These are phyloP conservation scores for Tetraodon nigroviridis DNA, from an alignment of 2,113 vertebrate species.

Conservation along the genomic window DNA sequence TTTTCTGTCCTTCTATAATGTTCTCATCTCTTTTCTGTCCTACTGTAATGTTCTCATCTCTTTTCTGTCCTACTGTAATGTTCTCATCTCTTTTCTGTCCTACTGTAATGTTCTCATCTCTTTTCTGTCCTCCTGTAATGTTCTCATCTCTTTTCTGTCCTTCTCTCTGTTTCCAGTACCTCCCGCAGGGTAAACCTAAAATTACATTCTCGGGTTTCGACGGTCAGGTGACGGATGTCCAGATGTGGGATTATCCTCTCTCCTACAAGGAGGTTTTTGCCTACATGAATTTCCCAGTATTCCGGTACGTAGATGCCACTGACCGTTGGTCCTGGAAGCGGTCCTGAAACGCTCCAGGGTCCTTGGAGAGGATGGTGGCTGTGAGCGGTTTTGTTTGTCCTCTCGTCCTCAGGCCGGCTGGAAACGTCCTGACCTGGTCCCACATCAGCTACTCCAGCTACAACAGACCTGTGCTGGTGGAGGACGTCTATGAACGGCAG, in stretches of 20 bases:
- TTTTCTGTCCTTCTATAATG: too few species aligned
- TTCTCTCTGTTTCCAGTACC: conserved; percentile 32
- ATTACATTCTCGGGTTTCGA: conserved; percentile 37
- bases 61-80: too few species aligned
- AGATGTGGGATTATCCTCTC: conserved; percentile 62
- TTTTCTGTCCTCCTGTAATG: too few species aligned
- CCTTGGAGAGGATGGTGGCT: too few species aligned
- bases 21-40: too few species aligned
- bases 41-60: too few species aligned
- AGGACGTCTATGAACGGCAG: conserved; percentile 14
- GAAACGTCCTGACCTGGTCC: conserved; percentile 39
- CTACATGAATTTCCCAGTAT: conserved; percentile 33
- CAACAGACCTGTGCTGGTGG: too few species aligned
- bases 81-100: too few species aligned
- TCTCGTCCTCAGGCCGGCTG: background rate
- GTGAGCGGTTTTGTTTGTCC: too few species aligned
- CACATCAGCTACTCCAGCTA: conserved; percentile 17
- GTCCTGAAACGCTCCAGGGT: too few species aligned
- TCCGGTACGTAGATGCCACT: background rate
- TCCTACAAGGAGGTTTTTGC: conserved; percentile 19
- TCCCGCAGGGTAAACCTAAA: conserved; percentile 36
- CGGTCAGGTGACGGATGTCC: conserved; percentile 59
- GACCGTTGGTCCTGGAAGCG: background rate
- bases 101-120: too few species aligned
- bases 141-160: too few species aligned